Evolutionary conservation across 2,113 vertebrate genomes (phyloP).

Genomic region (Pelecanoides urinatrix): DNA sequence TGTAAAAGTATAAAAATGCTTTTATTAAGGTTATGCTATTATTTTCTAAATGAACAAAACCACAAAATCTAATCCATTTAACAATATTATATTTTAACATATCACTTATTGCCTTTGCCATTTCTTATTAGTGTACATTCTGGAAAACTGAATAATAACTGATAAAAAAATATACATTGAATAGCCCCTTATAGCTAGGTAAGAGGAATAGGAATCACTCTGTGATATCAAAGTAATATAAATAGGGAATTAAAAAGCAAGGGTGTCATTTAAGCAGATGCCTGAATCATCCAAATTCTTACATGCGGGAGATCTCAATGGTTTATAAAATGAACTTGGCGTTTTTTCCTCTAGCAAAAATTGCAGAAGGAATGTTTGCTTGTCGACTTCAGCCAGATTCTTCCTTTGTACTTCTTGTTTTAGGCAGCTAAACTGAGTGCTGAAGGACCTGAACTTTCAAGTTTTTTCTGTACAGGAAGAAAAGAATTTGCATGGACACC

Average conservation of each 20-base stretch:
- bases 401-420: not conserved
- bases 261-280: conserved; percentile 7
- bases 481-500: not conserved
- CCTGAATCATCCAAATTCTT: not conserved
- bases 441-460: not conserved
- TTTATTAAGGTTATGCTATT: conserved; percentile 83
- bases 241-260: conserved; percentile 43
- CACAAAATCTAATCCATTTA: conserved; percentile 76
- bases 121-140: conserved; percentile 65
- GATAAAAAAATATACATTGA: conserved; percentile 18
- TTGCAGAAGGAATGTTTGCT: not conserved
- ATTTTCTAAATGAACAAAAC: conserved; percentile 80
- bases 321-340: not conserved
- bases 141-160: conserved; percentile 65
- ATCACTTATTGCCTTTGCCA: conserved; percentile 67
- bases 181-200: conserved; percentile 52
- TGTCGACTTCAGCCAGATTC: not conserved
- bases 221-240: conserved; percentile 18
- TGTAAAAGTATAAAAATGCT: conserved; percentile 80
- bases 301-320: not conserved
- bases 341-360: not conserved
- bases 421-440: not conserved
- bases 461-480: not conserved
- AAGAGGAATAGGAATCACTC: conserved; percentile 44
- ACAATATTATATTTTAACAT: conserved; percentile 72